A percentile compares a stretch with the other conserved stretches of the same genome.
Evolutionary conservation across 2,113 vertebrate genomes (phyloP).

Genomic region (Mirza zaza): DNA sequence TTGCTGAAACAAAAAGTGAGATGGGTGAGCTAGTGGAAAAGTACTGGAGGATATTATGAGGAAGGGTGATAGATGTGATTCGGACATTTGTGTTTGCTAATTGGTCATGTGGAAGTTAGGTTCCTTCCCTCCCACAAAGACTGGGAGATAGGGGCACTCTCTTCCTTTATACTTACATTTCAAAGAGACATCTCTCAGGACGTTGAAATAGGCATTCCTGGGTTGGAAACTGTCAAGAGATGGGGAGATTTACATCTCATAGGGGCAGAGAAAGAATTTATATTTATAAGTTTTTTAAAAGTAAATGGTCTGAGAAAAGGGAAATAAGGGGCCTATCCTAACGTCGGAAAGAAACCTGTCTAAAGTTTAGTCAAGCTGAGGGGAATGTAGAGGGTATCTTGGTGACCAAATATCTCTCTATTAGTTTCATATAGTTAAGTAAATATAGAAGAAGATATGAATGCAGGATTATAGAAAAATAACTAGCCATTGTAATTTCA

Average conservation of each 20-base stretch:
- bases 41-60: neutral
- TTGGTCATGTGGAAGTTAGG: neutral
- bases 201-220: neutral
- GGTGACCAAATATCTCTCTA: neutral
- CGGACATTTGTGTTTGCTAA: neutral
- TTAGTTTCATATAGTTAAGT: neutral
- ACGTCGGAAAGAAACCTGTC: neutral
- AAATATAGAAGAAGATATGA: neutral
- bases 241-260: neutral
- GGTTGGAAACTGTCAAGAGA: neutral
- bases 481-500: neutral
- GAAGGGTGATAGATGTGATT: neutral
- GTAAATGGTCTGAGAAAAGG: neutral
- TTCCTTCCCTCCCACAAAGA: neutral
- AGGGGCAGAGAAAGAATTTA: neutral
- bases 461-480: conserved; percentile 12
- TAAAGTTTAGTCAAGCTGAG: neutral
- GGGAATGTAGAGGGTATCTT: neutral
- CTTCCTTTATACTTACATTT: neutral
- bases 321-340: accelerated
- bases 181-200: neutral
- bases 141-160: neutral
- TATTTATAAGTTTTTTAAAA: neutral
- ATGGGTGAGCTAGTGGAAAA: neutral
- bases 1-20: neutral